phyloP scores from a whole-genome alignment of 2,113 vertebrate species.

The Gasterosteus aculeatus region DNA sequence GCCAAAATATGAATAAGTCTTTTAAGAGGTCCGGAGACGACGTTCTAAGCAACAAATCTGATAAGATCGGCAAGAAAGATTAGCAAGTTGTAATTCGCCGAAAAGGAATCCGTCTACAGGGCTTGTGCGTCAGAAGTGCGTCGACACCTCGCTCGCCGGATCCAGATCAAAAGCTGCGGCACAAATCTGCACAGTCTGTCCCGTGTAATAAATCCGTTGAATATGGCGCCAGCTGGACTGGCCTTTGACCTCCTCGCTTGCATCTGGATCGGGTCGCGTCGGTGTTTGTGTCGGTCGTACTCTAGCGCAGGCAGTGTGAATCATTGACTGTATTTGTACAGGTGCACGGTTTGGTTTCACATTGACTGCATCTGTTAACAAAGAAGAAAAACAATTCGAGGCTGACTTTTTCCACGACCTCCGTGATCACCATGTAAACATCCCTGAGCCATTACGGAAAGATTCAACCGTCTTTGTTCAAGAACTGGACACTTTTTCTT shows the following conservation, averaged over 20 bases:
- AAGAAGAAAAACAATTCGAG: neutral
- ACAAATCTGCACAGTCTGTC: neutral
- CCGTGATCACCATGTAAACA: neutral
- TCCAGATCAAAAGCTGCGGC: neutral
- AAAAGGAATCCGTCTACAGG: neutral
- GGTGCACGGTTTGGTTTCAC: neutral
- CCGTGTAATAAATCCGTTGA: neutral
- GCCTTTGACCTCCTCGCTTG: neutral
- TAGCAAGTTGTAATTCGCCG: neutral
- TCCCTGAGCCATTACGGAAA: neutral
- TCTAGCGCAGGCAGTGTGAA: neutral
- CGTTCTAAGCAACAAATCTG: neutral
- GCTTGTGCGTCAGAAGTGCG: neutral
- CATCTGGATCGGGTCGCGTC: constrained; percentile 15
- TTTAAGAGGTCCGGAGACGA: neutral
- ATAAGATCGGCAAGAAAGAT: neutral
- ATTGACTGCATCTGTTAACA: neutral
- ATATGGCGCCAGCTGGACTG: neutral
- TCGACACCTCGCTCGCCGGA: neutral
- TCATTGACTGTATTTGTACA: constrained; percentile 10
- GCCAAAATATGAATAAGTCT: neutral
- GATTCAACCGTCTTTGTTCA: neutral
- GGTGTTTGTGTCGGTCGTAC: neutral
- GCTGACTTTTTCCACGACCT: neutral
- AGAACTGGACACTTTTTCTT: neutral